These are phyloP conservation scores for Chascanopsetta lugubris DNA, from an alignment of 2,113 vertebrate genomes.

Conservation along the genomic window DNA sequence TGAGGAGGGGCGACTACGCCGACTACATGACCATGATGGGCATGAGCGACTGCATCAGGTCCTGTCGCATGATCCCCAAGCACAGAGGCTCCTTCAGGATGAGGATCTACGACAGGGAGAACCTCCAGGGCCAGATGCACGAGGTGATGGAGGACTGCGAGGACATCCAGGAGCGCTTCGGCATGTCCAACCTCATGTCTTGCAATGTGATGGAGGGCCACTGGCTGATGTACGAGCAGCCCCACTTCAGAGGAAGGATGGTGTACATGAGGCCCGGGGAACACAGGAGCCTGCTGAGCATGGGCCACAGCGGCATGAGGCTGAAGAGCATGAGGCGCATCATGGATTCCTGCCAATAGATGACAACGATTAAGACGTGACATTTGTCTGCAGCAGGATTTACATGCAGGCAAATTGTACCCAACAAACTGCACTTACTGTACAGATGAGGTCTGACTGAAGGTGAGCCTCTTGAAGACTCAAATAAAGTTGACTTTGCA, in stretches of 20 bases:
- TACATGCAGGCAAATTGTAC: neutral
- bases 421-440: neutral
- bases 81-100: slow-evolving; percentile 65
- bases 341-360: slow-evolving; percentile 55
- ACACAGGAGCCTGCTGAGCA: slow-evolving; percentile 55
- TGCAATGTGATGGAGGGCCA: slow-evolving; percentile 74
- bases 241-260: slow-evolving; percentile 60
- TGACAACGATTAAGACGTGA: neutral
- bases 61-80: slow-evolving; percentile 66
- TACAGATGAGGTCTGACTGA: too few relatives aligned
- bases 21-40: slow-evolving; percentile 48
- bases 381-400: neutral
- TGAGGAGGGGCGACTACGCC: slow-evolving; percentile 44
- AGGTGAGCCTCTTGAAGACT: neutral
- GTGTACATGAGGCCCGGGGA: slow-evolving; percentile 61
- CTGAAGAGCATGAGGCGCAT: slow-evolving; percentile 60
- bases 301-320: slow-evolving; percentile 41
- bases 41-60: slow-evolving; percentile 43
- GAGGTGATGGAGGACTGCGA: slow-evolving; percentile 69
- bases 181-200: slow-evolving; percentile 65
- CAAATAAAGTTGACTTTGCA: slow-evolving; percentile 31
- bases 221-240: slow-evolving; percentile 64
- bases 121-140: slow-evolving; percentile 62
- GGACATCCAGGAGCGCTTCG: slow-evolving; percentile 53
- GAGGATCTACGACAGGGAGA: slow-evolving; percentile 77